Evolutionary conservation across 2,113 vertebrate species (phyloP).

Genomic region (Pachypanchax playfairii): DNA sequence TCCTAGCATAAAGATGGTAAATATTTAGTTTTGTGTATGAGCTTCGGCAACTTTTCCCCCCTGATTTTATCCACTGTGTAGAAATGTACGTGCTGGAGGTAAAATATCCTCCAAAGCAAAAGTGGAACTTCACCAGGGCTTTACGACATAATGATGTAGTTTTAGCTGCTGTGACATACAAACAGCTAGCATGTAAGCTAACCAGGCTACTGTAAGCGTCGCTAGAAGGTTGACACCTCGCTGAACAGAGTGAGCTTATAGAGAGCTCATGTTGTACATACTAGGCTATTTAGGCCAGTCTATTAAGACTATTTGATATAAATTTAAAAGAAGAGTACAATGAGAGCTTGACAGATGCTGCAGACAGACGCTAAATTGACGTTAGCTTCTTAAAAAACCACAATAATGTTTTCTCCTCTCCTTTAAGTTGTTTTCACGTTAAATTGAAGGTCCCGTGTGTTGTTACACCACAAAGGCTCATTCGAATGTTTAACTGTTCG

Average conservation of each 20-base stretch:
- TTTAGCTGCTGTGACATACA: constrained; percentile 50
- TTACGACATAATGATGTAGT: constrained; percentile 32
- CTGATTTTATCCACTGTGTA: background rate
- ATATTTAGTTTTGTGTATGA: constrained; percentile 24
- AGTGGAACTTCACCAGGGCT: constrained; percentile 38
- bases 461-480: background rate
- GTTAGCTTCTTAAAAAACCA: constrained; percentile 56
- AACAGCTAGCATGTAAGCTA: constrained; percentile 66
- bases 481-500: background rate
- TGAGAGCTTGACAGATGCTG: background rate
- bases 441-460: background rate
- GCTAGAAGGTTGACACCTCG: constrained; percentile 52
- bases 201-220: constrained; percentile 52
- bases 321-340: background rate
- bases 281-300: constrained; percentile 6
- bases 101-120: constrained; percentile 18
- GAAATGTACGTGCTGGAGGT: background rate
- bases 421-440: constrained; percentile 65
- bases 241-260: constrained; percentile 13
- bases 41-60: constrained; percentile 22
- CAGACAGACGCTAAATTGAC: constrained; percentile 43
- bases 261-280: constrained; percentile 13
- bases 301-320: background rate
- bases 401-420: constrained; percentile 47
- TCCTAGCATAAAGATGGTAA: constrained; percentile 58